Percentiles rank a stretch among this genome's conserved stretches.
Conservation (phyloP, 1,140 invertebrate species). For the Tetramorium alpestre region DNA sequence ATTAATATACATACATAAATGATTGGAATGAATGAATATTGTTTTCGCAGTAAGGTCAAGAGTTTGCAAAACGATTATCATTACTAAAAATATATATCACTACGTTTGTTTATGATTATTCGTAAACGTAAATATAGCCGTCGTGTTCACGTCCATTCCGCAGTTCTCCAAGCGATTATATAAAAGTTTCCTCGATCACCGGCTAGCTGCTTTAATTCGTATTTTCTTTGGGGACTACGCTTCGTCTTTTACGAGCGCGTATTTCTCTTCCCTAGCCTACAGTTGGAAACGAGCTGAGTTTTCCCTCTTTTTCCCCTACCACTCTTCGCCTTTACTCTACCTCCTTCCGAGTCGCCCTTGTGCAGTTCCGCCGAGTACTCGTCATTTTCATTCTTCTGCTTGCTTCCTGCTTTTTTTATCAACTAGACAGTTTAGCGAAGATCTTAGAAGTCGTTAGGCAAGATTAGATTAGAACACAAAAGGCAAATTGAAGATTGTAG, state of each 20-base stretch:
- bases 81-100: not conserved
- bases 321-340: constrained; percentile 49
- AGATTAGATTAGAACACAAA: constrained; percentile 5
- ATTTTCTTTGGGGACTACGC: constrained; percentile 82
- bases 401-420: constrained; percentile 35
- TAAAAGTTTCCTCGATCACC: constrained; percentile 68
- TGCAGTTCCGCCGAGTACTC: constrained; percentile 48
- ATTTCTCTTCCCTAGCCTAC: constrained; percentile 77
- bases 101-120: not conserved
- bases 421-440: constrained; percentile 36
- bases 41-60: not conserved
- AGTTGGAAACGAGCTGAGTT: constrained; percentile 78
- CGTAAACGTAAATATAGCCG: constrained; percentile 6
- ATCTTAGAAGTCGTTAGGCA: not conserved
- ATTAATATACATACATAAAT: not conserved
- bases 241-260: constrained; percentile 80
- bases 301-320: constrained; percentile 70
- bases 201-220: constrained; percentile 79
- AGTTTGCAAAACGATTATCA: not conserved
- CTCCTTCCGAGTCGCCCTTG: constrained; percentile 52
- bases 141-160: not conserved
- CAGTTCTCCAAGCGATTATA: constrained; percentile 63
- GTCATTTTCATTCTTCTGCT: not conserved
- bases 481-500: not conserved
- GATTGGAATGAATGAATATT: not conserved